These are phyloP conservation scores for Marronus borbonicus DNA, from an alignment of 2,888 invertebrate species.

Conservation along the genomic window DNA sequence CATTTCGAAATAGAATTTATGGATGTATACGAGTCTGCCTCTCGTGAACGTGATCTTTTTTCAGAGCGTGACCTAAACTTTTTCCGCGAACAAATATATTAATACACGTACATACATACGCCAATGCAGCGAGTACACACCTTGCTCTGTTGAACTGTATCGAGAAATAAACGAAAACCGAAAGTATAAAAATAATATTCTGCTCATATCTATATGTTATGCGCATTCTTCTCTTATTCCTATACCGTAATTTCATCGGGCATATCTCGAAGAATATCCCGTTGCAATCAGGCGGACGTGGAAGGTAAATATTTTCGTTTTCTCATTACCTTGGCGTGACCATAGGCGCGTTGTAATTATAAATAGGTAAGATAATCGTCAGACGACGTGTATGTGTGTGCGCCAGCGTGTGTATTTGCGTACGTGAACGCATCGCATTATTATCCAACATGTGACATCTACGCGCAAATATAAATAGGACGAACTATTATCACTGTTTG, in stretches of 20 bases:
- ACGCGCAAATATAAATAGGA: constrained; percentile 21
- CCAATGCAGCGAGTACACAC: constrained; percentile 6
- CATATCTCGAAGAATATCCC: constrained; percentile 39
- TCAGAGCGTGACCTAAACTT: constrained; percentile 22
- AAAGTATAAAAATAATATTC: constrained; percentile 14
- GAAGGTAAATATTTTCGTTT: constrained; percentile 44
- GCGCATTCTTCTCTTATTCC: not conserved
- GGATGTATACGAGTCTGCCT: not conserved
- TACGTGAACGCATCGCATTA: constrained; percentile 34
- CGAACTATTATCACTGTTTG: constrained; percentile 19
- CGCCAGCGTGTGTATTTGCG: constrained; percentile 16
- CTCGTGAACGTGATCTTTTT: constrained; percentile 4
- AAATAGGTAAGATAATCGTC: constrained; percentile 40
- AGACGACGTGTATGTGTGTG: not conserved
- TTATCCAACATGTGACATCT: constrained; percentile 35
- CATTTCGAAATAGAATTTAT: constrained; percentile 11
- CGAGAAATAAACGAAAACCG: constrained; percentile 15
- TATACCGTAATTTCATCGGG: constrained; percentile 30
- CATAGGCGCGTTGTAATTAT: constrained; percentile 37
- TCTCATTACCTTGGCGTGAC: constrained; percentile 44
- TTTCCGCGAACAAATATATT: constrained; percentile 24
- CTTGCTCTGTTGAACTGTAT: constrained; percentile 22
- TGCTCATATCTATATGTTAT: not conserved
- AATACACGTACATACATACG: not conserved
- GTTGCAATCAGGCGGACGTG: constrained; percentile 34